A percentile compares a stretch with the other conserved stretches of the same genome.
Evolutionary conservation across 2,888 invertebrate genomes (phyloP).

Genomic region (Microchrysa polita): DNA sequence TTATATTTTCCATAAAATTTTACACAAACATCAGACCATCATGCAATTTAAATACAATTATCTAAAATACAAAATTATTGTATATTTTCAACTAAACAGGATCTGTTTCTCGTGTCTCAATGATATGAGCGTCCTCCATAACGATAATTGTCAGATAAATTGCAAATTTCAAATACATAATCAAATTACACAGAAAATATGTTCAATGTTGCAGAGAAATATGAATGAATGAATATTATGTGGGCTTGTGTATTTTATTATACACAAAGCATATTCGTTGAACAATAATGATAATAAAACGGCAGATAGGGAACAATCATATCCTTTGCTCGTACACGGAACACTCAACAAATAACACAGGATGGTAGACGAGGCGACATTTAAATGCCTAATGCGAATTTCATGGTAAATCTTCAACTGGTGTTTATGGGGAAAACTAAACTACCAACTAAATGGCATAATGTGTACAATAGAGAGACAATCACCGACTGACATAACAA

Average conservation of each 20-base stretch:
- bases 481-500: not conserved
- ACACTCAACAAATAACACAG: not conserved
- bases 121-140: too few species aligned
- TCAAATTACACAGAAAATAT: constrained; percentile 1
- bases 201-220: not conserved
- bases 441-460: too few species aligned
- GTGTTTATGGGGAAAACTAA: not conserved
- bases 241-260: too few species aligned
- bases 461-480: not conserved
- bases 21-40: too few species aligned
- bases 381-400: constrained; percentile 11
- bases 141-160: not conserved
- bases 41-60: too few species aligned
- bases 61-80: too few species aligned
- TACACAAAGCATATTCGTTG: too few species aligned
- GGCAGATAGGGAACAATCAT: too few species aligned
- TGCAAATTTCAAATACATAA: not conserved
- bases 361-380: not conserved
- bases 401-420: not conserved
- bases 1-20: too few species aligned
- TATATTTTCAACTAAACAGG: too few species aligned
- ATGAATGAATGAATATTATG: not conserved
- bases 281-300: too few species aligned
- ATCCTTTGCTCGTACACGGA: not conserved
- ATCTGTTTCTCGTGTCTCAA: too few species aligned